Base-by-base conservation (phyloP, 2,113 vertebrate species). In the Alectura lathami region DNA sequence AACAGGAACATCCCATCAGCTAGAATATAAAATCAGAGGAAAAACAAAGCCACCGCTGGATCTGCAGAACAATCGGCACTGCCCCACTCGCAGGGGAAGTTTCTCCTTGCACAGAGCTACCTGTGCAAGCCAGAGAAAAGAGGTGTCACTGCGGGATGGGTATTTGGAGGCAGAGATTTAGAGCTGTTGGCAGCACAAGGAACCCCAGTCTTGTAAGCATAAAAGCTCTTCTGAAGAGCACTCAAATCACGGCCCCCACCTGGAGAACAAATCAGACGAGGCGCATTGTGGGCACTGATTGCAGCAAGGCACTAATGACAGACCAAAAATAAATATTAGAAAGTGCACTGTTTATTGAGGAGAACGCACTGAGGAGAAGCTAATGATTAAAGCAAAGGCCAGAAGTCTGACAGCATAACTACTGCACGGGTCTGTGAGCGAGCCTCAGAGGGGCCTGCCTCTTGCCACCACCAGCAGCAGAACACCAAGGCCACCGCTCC, bases 361-460 rank as follows among this genome's bases (percentile, higher is more conserved):
- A 27, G 67, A 77, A 57, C 0, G 11, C 72, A 53, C 12, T 34
- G 30, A 95, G 57, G 32, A 87, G 38, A 83, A 83, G 43, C 57
- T 60, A 57, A 48, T 3, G 18, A 91, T 66, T 62, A 36, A 83
- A 95, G 54, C 56, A 54, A 68, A 88, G 50, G 50, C 32, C 21
- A 81, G 24, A 77, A 72, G 59, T 9, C 63, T 84, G 76, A 43
- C 43, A 78, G 5, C 17, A 27, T 30, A 36, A 11, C 64, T 5
- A 7, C 0, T 0, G 63, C 76, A 47, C 34, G 36, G 72, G 40
- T 3, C 40, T 42, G 29, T 23, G 2, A 8, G 3, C 0, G 21
- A 68, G 24, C 26, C 78, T 42, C 14, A 0, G n/a, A 8, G 0
- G 36, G 42, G 50, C 38, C 45, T 40, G 38, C 48, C 27, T 80